These are phyloP conservation scores for Tyria jacobaeae DNA, from an alignment of 2,888 invertebrate genomes.

Conservation along the genomic window DNA sequence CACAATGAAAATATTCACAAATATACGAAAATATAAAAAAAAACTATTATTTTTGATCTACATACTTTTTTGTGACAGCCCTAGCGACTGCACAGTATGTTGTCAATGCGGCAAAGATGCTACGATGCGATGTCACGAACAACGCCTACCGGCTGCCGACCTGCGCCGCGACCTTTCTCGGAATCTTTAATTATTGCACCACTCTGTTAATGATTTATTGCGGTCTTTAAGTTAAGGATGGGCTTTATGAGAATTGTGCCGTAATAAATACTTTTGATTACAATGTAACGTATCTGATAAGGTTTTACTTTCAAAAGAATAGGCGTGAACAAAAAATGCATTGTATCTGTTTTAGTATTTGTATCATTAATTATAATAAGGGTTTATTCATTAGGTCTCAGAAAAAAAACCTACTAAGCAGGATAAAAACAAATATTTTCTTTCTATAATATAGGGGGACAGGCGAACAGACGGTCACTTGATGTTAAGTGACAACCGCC, in stretches of 20 bases:
- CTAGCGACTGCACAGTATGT: constrained; percentile 30
- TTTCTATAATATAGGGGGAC: too few species aligned
- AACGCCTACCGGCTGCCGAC: constrained; percentile 40
- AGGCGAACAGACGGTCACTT: too few species aligned
- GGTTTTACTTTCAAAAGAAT: not conserved
- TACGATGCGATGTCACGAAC: constrained; percentile 37
- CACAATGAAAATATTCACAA: too few species aligned
- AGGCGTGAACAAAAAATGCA: not conserved
- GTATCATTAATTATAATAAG: not conserved
- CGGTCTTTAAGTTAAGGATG: constrained; percentile 22
- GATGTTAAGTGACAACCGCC: too few species aligned
- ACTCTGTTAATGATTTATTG: constrained; percentile 47
- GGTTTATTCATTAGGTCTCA: not conserved
- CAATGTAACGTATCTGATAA: constrained; percentile 8
- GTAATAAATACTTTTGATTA: constrained; percentile 16
- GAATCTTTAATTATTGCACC: constrained; percentile 47
- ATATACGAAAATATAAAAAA: too few species aligned
- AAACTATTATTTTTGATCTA: not conserved
- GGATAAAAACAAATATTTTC: too few species aligned
- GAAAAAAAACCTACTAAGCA: too few species aligned
- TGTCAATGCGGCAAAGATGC: constrained; percentile 38
- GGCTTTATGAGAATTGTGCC: constrained; percentile 19
- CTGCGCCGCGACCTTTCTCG: constrained; percentile 45
- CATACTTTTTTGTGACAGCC: constrained; percentile 23
- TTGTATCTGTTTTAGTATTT: not conserved